Base-by-base conservation (phyloP, 2,888 invertebrate genomes). In the Vesta saturnalis region DNA sequence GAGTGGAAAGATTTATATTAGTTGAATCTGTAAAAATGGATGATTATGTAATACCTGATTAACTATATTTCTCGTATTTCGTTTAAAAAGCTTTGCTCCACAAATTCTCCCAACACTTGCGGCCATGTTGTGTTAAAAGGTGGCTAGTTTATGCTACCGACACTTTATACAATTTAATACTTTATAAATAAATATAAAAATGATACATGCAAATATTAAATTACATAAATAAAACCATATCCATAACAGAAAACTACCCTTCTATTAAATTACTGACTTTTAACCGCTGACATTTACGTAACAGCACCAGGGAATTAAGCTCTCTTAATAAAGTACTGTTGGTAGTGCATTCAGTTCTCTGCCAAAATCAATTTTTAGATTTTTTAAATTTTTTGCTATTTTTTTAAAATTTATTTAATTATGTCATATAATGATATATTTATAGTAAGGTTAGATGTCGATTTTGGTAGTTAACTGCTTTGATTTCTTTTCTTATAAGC, bases 61-160 rank as follows among this genome's bases (percentile, higher is more conserved):
- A 81, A 89, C 85, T 82, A 89, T 85, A 82, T 89, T 78, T 78
- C 86, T 86, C 85, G 89, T 89, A 86, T 87, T 89, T 79, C 90
- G 87, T 89, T 91, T 94, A 82, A 94, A 89, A 85, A 94, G 89
- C 85, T 91, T 90, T 84, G 92, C 90, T 87, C 92, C 92, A 87
- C 91, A 93, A 89, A 94, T 90, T 87, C 94, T 91, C 87, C 93
- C 92, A 85, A 94, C 90, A 85, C 91, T 90, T 86, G 93, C 93
- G 89, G 94, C 94, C 94, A 94, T 94, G 89, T 90, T 93, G 89
- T 21, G 19, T 16, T 12, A 52, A 52, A 52, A 52, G 52, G 52
- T 52, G 54, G 55, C 62, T 16, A 39, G 60, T 16, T n/a, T 35
- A 43, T 10, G 12, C 5, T 10, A 43, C 4, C 14, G 19, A 5